Evolutionary conservation across 2,888 invertebrate genomes (phyloP).

Genomic region (Protodeltote pygarga): DNA sequence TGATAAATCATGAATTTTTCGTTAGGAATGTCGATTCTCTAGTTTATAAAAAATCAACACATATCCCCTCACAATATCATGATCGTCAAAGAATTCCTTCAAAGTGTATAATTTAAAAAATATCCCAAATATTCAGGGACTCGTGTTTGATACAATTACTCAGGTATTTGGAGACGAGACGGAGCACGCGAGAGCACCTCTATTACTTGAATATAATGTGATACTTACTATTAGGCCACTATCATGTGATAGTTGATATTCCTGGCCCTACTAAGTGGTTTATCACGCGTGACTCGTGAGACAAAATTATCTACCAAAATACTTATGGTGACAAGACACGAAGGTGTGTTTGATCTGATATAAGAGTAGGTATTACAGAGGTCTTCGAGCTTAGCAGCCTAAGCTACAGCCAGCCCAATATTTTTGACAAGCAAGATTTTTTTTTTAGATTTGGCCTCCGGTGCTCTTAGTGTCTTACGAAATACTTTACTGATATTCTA

Average conservation of each 20-base stretch:
- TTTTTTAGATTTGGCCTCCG: too few relatives aligned
- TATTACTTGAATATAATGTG: constrained; percentile 40
- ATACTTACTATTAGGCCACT: constrained; percentile 36
- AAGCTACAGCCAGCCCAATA: too few relatives aligned
- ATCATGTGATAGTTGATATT: constrained; percentile 36
- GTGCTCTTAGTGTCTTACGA: too few relatives aligned
- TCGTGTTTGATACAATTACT: constrained; percentile 60
- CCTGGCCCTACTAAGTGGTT: too few relatives aligned
- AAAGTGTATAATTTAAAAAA: constrained; percentile 63
- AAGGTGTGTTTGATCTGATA: too few relatives aligned
- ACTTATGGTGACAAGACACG: too few relatives aligned
- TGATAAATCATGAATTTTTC: constrained; percentile 41
- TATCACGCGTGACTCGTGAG: too few relatives aligned
- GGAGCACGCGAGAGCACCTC: constrained; percentile 49
- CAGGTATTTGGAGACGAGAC: constrained; percentile 52
- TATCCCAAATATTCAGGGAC: constrained; percentile 59
- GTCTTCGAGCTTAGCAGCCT: too few relatives aligned
- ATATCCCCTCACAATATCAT: constrained; percentile 37
- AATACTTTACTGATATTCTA: too few relatives aligned
- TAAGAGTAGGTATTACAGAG: too few relatives aligned
- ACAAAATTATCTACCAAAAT: not conserved
- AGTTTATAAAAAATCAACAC: constrained; percentile 19
- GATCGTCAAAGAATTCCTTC: constrained; percentile 49
- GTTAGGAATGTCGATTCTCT: constrained; percentile 37
- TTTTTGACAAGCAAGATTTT: too few relatives aligned